phyloP scores from a whole-genome alignment of 2,797 vertebrate genomes.

The Syngnathus rostellatus region DNA sequence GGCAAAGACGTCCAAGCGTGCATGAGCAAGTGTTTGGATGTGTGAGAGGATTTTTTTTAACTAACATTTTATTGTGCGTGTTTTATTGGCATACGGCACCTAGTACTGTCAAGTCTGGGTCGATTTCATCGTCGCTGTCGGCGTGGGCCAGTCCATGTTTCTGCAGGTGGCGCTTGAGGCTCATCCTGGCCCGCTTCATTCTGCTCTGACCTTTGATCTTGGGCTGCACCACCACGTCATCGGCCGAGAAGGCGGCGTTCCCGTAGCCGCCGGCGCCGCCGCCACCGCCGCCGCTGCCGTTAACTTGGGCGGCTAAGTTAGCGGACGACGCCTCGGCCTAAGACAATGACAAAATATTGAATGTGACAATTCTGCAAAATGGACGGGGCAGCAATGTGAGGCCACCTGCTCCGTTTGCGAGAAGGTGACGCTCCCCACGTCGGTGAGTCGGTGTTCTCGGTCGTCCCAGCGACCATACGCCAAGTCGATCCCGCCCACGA shows the following conservation, averaged over 20 bases:
- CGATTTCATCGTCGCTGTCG: conserved; percentile 78
- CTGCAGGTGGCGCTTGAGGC: conserved; percentile 80
- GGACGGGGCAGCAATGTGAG: neutral
- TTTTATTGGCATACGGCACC: no score
- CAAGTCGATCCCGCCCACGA: conserved; percentile 91
- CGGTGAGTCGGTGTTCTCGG: conserved; percentile 82
- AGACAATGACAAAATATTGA: no score
- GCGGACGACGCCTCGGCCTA: conserved; percentile 32
- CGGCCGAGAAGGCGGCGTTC: conserved; percentile 23
- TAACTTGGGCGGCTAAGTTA: conserved; percentile 6
- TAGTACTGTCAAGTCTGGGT: conserved; percentile 21
- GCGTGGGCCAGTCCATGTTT: conserved; percentile 68
- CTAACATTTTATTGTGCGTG: no score
- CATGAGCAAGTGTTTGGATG: neutral
- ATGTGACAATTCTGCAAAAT: neutral
- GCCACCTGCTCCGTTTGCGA: conserved; percentile 48
- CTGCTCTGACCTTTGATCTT: conserved; percentile 76
- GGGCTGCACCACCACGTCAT: conserved; percentile 64
- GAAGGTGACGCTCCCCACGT: conserved; percentile 86
- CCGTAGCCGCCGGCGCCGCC: conserved; percentile 30
- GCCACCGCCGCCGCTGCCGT: conserved; percentile 11
- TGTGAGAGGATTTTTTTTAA: no score
- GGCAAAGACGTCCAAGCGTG: neutral
- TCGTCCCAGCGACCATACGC: conserved; percentile 96
- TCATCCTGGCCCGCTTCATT: conserved; percentile 71